Percentiles rank a stretch among this genome's conserved stretches.
These are phyloP conservation scores for Australoheros scitulus DNA, from an alignment of 2,113 vertebrate genomes.

Conservation along the genomic window DNA sequence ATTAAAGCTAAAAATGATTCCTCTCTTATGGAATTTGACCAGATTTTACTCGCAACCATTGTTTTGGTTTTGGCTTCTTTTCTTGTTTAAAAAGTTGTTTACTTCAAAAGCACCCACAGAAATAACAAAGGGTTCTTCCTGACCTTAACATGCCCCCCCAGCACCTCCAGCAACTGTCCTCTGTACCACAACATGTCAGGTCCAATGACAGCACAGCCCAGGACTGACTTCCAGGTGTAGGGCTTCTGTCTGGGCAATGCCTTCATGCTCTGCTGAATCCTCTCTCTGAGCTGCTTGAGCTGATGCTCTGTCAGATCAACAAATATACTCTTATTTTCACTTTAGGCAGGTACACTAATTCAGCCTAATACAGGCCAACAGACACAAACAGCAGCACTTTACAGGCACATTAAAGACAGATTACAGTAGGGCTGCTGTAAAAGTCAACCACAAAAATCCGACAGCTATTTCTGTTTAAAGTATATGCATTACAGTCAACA, in stretches of 20 bases:
- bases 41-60: background rate
- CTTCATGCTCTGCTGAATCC: constrained; percentile 85
- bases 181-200: constrained; percentile 90
- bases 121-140: background rate
- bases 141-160: constrained; percentile 83
- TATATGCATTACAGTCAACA: background rate
- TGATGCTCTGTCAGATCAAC: constrained; percentile 74
- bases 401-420: background rate
- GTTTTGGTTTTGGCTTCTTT: background rate
- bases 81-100: background rate
- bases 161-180: constrained; percentile 84
- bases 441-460: background rate
- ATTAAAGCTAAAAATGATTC: background rate
- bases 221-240: constrained; percentile 88
- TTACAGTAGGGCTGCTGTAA: background rate
- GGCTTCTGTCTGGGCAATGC: constrained; percentile 83
- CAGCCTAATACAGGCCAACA: background rate
- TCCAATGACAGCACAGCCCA: constrained; percentile 88
- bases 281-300: constrained; percentile 79
- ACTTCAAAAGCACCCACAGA: background rate
- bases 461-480: background rate
- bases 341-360: background rate
- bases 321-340: background rate
- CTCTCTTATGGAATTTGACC: background rate
- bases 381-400: background rate